Base-by-base conservation (phyloP, 1,140 invertebrate genomes). In the Bombus affinis region DNA sequence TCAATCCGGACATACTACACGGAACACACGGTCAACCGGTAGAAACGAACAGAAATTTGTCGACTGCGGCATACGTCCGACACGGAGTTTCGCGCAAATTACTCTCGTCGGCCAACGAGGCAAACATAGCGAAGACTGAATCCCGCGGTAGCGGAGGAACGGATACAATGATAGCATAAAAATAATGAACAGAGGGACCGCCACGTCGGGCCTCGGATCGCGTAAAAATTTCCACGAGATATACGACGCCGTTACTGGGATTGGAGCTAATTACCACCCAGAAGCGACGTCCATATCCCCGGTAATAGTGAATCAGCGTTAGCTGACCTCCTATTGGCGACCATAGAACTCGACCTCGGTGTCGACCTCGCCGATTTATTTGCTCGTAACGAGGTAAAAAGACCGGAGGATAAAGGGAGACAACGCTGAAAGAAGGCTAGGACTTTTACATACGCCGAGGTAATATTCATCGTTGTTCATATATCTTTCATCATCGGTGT, bases 251-350 rank as follows among this genome's bases (percentile, higher is more conserved):
- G 91, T 94, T 94, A 94, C 92, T 71, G 78, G 90, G 93, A 94
- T 94, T 94, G 93, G 92, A 94, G 91, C 93, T 94, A 94, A 94
- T 94, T 94, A 93, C 94, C 93, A 93, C 94, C 93, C 93, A 94
- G 93, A 92, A 94, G 93, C 93, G 87, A 92, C 92, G 90, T 92
- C 89, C 70, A 85, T 90, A 92, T 92, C 86, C 85, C 81, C 42
- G 76, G 88, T 91, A 92, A 93, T 91, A 86, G 89, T 89, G 92
- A 92, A 92, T 93, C 92, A 93, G 91, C 92, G 91, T 91, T 89
- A 88, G 44, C 86, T 92, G 93, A 94, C 92, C 92, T 92, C 89
- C 91, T 93, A 93, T 93, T 91, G 86, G 90, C 87, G 88, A 90
- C 82, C 81, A 85, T 90, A 90, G 87, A 91, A 91, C 86, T 37